Percentiles rank a stretch among this genome's conserved stretches.
These are phyloP conservation scores for Paracanthobrama guichenoti DNA, from an alignment of 2,113 vertebrate species.

Conservation along the genomic window DNA sequence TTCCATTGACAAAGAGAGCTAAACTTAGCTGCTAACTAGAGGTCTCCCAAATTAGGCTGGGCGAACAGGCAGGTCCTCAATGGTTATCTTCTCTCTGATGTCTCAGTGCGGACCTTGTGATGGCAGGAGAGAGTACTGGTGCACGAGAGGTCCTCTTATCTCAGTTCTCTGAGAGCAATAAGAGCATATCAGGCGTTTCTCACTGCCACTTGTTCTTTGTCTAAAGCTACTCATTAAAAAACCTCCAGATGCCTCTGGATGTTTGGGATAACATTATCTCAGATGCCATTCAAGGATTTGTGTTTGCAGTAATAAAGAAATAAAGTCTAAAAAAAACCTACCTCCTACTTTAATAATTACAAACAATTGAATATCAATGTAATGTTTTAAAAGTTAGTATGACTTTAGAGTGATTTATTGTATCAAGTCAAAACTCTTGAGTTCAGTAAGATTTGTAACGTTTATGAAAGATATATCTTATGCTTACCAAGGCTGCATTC, in stretches of 20 bases:
- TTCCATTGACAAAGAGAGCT: slow-evolving; percentile 57
- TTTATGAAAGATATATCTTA: background rate
- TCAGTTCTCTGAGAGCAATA: slow-evolving; percentile 25
- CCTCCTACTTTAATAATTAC: background rate
- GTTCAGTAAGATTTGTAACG: background rate
- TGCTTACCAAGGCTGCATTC: background rate
- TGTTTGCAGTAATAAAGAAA: slow-evolving; percentile 1
- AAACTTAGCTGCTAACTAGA: slow-evolving; percentile 57
- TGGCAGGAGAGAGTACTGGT: background rate
- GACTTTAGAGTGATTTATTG: background rate
- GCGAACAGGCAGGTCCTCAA: slow-evolving; percentile 38
- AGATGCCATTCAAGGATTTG: slow-evolving; percentile 13
- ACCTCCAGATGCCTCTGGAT: background rate
- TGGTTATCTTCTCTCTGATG: slow-evolving; percentile 50
- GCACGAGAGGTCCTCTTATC: slow-evolving; percentile 44
- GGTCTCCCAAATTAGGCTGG: slow-evolving; percentile 59
- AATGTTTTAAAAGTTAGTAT: background rate
- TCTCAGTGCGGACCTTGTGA: slow-evolving; percentile 32
- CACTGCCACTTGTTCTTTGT: slow-evolving; percentile 26
- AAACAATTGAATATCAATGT: background rate
- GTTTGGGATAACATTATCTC: slow-evolving; percentile 21
- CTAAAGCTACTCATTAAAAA: background rate
- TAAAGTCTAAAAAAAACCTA: background rate
- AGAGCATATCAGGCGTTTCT: slow-evolving; percentile 38
- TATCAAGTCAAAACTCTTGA: background rate